These are phyloP conservation scores for Diogma glabrata DNA, from an alignment of 2,888 invertebrate genomes.

Conservation along the genomic window DNA sequence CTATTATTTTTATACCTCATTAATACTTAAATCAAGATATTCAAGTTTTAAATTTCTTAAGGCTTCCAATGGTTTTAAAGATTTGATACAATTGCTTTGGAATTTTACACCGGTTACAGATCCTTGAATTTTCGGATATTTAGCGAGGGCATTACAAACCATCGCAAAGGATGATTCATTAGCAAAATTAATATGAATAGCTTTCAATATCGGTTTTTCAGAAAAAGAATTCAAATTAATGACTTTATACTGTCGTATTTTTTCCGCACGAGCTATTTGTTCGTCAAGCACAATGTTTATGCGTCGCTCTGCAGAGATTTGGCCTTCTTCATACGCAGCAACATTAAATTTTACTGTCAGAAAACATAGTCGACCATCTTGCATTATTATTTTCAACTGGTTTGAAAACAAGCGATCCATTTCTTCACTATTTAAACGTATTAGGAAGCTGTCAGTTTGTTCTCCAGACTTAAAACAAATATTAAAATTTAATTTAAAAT, in stretches of 20 bases:
- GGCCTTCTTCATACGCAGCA: neutral
- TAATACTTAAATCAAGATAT: constrained; percentile 16
- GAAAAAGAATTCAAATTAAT: neutral
- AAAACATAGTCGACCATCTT: neutral
- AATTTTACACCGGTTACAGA: constrained; percentile 17
- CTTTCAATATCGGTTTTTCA: constrained; percentile 7
- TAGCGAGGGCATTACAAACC: constrained; percentile 13
- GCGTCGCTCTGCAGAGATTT: neutral
- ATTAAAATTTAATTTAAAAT: too few species aligned
- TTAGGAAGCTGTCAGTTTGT: constrained; percentile 7
- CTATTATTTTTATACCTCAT: constrained; percentile 16
- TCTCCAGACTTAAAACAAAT: too few species aligned
- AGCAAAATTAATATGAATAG: constrained; percentile 15
- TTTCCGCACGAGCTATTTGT: neutral
- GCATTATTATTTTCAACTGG: neutral
- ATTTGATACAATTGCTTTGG: constrained; percentile 16
- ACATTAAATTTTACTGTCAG: constrained; percentile 11
- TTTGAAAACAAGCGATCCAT: constrained; percentile 9
- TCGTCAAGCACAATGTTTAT: neutral
- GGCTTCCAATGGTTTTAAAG: constrained; percentile 10
- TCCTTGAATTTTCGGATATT: constrained; percentile 15
- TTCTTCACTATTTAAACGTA: constrained; percentile 3
- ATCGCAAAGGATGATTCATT: constrained; percentile 15
- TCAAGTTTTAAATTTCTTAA: constrained; percentile 9
- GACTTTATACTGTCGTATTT: neutral